These are phyloP conservation scores for Hyperoodon ampullatus DNA, from an alignment of 2,113 vertebrate genomes.

Conservation along the genomic window DNA sequence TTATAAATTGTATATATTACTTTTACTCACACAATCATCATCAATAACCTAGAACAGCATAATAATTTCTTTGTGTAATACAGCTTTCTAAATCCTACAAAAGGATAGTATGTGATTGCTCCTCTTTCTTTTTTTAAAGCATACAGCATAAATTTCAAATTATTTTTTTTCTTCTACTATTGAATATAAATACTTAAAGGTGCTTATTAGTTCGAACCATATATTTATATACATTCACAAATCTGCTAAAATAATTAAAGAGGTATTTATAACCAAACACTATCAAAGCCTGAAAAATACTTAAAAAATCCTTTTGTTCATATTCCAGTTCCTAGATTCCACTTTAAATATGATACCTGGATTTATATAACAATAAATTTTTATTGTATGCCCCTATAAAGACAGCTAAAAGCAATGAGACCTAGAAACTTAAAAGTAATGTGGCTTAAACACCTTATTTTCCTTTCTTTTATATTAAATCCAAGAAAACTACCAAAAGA, in stretches of 20 bases:
- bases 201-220: neutral
- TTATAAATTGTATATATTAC: constrained; percentile 90
- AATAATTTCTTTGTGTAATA: constrained; percentile 62
- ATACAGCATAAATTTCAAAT: constrained; percentile 40
- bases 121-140: constrained; percentile 64
- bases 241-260: constrained; percentile 38
- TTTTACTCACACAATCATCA: constrained; percentile 82
- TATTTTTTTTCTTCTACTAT: neutral
- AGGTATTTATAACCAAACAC: constrained; percentile 30
- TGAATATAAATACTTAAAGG: constrained; percentile 34
- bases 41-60: constrained; percentile 81
- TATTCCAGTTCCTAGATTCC: constrained; percentile 14
- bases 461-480: neutral
- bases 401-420: constrained; percentile 66
- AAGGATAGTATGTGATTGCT: constrained; percentile 36
- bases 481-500: constrained; percentile 33
- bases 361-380: constrained; percentile 40
- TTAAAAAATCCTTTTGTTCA: neutral
- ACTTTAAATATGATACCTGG: constrained; percentile 11
- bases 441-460: neutral
- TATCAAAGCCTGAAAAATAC: constrained; percentile 46
- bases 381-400: constrained; percentile 74
- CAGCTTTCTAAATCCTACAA: constrained; percentile 60
- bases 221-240: neutral
- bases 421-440: constrained; percentile 38